Base-by-base conservation (phyloP, 2,797 vertebrate genomes). In the Acanthornis magna region DNA sequence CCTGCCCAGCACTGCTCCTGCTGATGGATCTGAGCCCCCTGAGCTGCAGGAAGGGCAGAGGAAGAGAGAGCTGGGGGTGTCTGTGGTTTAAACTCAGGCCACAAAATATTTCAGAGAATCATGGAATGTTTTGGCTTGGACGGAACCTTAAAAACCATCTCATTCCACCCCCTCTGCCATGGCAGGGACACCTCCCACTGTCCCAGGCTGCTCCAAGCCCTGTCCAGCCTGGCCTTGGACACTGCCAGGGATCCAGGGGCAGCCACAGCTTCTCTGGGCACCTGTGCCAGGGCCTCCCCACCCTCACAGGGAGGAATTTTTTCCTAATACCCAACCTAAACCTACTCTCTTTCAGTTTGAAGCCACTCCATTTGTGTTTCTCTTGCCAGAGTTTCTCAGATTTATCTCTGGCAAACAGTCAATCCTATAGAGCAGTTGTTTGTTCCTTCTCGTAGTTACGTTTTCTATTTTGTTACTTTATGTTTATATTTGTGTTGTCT, bases 171-270 rank as follows among this genome's bases (percentile, higher is more conserved):
- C n/a, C 43, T 45, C 27, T 21, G 51, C 67, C 60, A 5, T 30
- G 53, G 14, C 51, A 79, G 38, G 67, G 67, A 51, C 75, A 29
- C 43, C 13, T 72, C 0, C 27, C 51, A 26, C 68, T 15, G 0
- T n/a, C 47, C 54, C 77, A 67, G 77, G 40, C 0, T 22, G 70
- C 62, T 68, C 70, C 75, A 3, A 72, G 9, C 19, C 19, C 23
- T 0, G 0, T 30, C 76, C 54, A 67, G 0, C 62, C 48, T 43
- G 62, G 62, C 22, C 48, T 55, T 3, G 48, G 36, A 0, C 13
- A 43, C 13, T 82, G 0, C 32, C 71, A 82, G 55, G 15, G 55
- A 20, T 82, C 11, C 70, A 65, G 70, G 55, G 11, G 16, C 70
- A 75, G 54, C 70, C 70, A 10, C 86, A 36, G 86, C 70, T 42